Evolutionary conservation across 1,140 invertebrate genomes (phyloP).

Genomic region (Pomacea maculata): DNA sequence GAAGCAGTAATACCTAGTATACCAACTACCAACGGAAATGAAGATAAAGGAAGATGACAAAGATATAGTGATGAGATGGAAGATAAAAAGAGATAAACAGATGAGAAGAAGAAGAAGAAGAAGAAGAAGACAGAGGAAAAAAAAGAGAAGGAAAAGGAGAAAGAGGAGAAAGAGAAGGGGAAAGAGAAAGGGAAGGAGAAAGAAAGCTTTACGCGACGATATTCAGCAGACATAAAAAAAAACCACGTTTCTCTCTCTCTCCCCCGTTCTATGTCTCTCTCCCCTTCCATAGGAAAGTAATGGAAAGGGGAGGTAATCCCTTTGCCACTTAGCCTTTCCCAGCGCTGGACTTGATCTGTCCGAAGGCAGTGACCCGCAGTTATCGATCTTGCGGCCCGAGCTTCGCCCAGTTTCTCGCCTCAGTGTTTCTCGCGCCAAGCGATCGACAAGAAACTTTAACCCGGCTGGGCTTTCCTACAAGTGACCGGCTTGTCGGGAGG

Average conservation of each 20-base stretch:
- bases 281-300: too few relatives aligned
- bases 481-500: too few relatives aligned
- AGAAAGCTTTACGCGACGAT: neutral
- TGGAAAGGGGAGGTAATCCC: too few relatives aligned
- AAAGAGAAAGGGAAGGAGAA: constrained; percentile 11
- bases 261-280: neutral
- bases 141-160: neutral
- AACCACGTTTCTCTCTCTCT: neutral
- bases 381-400: too few relatives aligned
- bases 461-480: too few relatives aligned
- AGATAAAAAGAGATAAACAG: neutral
- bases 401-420: too few relatives aligned
- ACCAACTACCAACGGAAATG: neutral
- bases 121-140: neutral
- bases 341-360: too few relatives aligned
- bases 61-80: neutral
- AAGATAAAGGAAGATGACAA: neutral
- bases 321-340: too few relatives aligned
- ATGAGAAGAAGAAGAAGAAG: constrained; percentile 1
- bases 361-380: too few relatives aligned
- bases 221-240: neutral
- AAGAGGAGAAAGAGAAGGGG: constrained; percentile 6
- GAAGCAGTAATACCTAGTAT: neutral
- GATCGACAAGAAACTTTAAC: too few relatives aligned
- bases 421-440: too few relatives aligned